Evolutionary conservation across 2,113 vertebrate genomes (phyloP).

Genomic region (Nannobrachium achirus): DNA sequence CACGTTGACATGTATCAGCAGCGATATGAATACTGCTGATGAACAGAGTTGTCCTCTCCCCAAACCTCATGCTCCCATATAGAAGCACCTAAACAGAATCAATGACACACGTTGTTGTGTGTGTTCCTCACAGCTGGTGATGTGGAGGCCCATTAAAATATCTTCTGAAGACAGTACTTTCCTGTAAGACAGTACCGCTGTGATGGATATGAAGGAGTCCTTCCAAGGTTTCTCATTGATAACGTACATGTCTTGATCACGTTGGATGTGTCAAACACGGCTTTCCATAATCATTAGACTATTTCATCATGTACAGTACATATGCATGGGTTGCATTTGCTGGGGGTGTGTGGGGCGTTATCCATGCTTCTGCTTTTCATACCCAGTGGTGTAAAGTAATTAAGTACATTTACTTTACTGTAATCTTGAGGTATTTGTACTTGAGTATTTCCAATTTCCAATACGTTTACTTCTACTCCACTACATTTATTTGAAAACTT

Average conservation of each 20-base stretch:
- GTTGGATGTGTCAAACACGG: too few species aligned
- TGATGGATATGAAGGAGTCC: too few species aligned
- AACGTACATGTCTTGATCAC: too few species aligned
- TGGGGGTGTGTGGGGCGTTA: background rate
- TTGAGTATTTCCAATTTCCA: too few species aligned
- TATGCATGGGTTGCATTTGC: background rate
- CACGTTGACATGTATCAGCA: conserved; percentile 14
- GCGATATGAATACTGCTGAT: conserved; percentile 37
- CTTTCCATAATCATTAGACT: too few species aligned
- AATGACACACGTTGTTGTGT: conserved; percentile 23
- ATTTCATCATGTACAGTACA: background rate
- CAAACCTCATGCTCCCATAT: conserved; percentile 28
- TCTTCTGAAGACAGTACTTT: background rate
- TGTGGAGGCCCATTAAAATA: background rate
- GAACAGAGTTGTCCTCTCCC: conserved; percentile 48
- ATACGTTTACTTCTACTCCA: too few species aligned
- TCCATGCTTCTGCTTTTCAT: conserved; percentile 5
- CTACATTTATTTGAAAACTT: too few species aligned
- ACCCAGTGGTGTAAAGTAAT: too few species aligned
- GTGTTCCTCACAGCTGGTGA: background rate
- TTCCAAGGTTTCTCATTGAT: too few species aligned
- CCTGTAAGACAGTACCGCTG: background rate
- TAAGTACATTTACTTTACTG: too few species aligned
- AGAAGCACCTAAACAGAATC: conserved; percentile 35
- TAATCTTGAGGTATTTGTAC: too few species aligned